A percentile compares a stretch with the other conserved stretches of the same genome.
Evolutionary conservation across 1,140 invertebrate genomes (phyloP).

Genomic region (Aethina tumida): DNA sequence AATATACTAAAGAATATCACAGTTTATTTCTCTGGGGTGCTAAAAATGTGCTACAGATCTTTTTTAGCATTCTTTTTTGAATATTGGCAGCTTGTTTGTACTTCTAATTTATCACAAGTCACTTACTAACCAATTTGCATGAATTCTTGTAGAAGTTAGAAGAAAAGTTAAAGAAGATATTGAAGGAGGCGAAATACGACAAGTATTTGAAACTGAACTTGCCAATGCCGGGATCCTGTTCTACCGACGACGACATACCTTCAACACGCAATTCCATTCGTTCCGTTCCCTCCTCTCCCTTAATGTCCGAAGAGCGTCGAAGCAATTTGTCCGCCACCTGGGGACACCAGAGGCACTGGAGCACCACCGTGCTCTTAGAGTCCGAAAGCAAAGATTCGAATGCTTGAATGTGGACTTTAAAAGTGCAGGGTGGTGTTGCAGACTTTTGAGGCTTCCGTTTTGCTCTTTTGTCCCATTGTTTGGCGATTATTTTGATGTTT

Average conservation of each 20-base stretch:
- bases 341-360: constrained; percentile 32
- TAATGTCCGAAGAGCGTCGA: constrained; percentile 11
- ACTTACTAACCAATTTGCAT: too few relatives aligned
- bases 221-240: constrained; percentile 13
- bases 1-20: too few relatives aligned
- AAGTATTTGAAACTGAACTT: constrained; percentile 19
- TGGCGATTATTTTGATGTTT: constrained; percentile 3
- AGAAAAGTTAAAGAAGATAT: constrained; percentile 22
- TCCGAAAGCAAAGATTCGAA: too few relatives aligned
- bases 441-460: too few relatives aligned
- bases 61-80: too few relatives aligned
- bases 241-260: constrained; percentile 14
- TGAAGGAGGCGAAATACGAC: constrained; percentile 15
- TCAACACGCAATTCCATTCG: constrained; percentile 6
- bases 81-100: too few relatives aligned
- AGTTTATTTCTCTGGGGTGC: too few relatives aligned
- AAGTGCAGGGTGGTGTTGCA: too few relatives aligned
- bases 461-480: too few relatives aligned
- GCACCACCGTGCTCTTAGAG: constrained; percentile 23
- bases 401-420: too few relatives aligned
- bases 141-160: constrained; percentile 29
- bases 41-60: too few relatives aligned
- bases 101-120: too few relatives aligned
- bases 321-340: constrained; percentile 17
- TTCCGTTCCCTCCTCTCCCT: constrained; percentile 27